Evolutionary conservation across 2,888 invertebrate species (phyloP).

Genomic region (Eupithecia insigniata): DNA sequence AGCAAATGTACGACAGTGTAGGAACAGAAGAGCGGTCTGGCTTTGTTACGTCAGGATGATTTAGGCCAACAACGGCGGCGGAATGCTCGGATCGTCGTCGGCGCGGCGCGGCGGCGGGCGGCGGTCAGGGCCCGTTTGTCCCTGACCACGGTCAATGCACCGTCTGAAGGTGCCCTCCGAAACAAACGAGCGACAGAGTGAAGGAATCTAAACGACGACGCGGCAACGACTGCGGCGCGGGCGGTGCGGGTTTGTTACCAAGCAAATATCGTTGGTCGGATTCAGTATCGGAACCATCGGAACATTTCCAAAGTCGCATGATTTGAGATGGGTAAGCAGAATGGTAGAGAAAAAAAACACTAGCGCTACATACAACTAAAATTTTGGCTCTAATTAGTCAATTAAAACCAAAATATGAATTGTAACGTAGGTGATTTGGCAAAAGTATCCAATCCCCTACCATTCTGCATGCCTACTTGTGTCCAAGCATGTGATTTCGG

Average conservation of each 20-base stretch:
- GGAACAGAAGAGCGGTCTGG: background rate
- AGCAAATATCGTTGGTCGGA: background rate
- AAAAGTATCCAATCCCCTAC: too few species aligned
- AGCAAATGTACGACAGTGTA: background rate
- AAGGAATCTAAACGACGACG: background rate
- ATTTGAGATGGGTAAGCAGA: too few species aligned
- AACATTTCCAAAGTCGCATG: too few species aligned
- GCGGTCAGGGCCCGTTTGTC: conserved; percentile 72
- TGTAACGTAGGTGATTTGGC: too few species aligned
- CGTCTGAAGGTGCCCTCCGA: conserved; percentile 78
- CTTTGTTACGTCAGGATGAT: conserved; percentile 54
- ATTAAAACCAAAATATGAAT: too few species aligned
- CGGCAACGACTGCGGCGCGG: background rate
- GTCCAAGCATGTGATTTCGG: too few species aligned
- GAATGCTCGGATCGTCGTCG: conserved; percentile 49
- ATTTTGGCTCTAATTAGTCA: too few species aligned
- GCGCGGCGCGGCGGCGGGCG: too few species aligned
- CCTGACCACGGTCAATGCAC: conserved; percentile 83
- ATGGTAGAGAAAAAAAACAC: too few species aligned
- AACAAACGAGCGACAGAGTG: conserved; percentile 38
- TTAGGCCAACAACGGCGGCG: conserved; percentile 50
- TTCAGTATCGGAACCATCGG: too few species aligned
- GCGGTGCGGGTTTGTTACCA: background rate
- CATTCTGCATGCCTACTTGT: too few species aligned
- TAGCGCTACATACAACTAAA: too few species aligned